Conservation (phyloP, 2,888 invertebrate genomes). For the Sarcophaga carnaria region DNA sequence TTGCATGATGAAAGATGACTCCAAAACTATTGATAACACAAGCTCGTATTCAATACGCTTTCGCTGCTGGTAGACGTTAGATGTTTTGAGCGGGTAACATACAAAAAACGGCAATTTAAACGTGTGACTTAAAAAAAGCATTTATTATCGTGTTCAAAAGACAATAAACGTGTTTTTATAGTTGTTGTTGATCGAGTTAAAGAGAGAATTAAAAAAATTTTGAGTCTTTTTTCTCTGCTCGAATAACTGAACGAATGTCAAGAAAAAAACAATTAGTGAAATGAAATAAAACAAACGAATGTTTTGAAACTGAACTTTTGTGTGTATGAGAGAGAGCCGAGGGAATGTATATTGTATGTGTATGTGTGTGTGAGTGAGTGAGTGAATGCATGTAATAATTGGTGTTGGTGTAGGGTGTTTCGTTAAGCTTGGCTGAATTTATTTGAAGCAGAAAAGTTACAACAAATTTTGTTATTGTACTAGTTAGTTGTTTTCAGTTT, state of each 20-base stretch:
- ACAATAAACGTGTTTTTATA: conserved; percentile 48
- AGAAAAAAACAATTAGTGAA: conserved; percentile 51
- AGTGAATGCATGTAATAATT: not conserved
- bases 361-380: conserved; percentile 11
- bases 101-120: conserved; percentile 9
- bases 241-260: conserved; percentile 26
- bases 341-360: conserved; percentile 15
- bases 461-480: conserved; percentile 19
- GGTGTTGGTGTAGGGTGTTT: not conserved
- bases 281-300: conserved; percentile 34
- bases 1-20: conserved; percentile 67
- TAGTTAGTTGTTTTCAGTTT: conserved; percentile 25
- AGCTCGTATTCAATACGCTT: conserved; percentile 71
- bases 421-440: conserved; percentile 55
- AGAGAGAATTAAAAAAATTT: conserved; percentile 18
- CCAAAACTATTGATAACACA: conserved; percentile 70
- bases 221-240: conserved; percentile 22
- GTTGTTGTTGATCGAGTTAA: conserved; percentile 39
- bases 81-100: conserved; percentile 60
- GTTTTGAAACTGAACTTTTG: conserved; percentile 21
- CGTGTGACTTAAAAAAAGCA: conserved; percentile 10
- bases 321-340: conserved; percentile 22
- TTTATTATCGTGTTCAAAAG: conserved; percentile 44
- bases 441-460: conserved; percentile 24
- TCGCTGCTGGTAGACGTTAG: conserved; percentile 67